Evolutionary conservation across 2,888 invertebrate species (phyloP).

Genomic region (Pogonocherus hispidulus): DNA sequence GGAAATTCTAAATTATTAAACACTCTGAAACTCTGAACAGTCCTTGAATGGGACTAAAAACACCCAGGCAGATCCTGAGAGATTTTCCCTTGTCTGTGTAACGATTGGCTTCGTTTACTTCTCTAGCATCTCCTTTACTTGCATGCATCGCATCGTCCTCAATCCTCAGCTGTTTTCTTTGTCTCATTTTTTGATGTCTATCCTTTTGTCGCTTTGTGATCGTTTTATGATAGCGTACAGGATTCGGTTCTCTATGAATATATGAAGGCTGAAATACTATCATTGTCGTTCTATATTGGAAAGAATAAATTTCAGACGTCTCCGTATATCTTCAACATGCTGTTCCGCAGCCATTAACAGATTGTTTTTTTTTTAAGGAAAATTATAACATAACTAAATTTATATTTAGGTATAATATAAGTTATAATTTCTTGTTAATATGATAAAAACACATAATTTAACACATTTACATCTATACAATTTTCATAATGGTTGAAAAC

Average conservation of each 20-base stretch:
- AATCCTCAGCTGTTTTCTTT: constrained; percentile 25
- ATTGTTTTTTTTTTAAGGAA: too few relatives aligned
- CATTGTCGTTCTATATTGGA: neutral
- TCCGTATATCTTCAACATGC: too few relatives aligned
- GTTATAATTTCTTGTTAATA: too few relatives aligned
- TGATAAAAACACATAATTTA: too few relatives aligned
- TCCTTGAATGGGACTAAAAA: constrained; percentile 33
- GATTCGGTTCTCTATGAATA: constrained; percentile 20
- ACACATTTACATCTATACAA: too few relatives aligned
- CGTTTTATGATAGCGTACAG: neutral
- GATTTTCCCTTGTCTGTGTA: constrained; percentile 38
- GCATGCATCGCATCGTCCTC: constrained; percentile 29
- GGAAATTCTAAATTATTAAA: constrained; percentile 26
- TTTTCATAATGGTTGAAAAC: too few relatives aligned
- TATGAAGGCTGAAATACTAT: neutral
- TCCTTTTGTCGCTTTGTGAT: constrained; percentile 17
- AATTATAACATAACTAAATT: too few relatives aligned
- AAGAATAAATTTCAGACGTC: neutral
- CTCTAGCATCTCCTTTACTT: constrained; percentile 26
- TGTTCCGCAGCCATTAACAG: too few relatives aligned
- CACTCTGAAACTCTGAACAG: constrained; percentile 27
- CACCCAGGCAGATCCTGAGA: constrained; percentile 32
- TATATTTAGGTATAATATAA: too few relatives aligned
- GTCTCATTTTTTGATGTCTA: constrained; percentile 29
- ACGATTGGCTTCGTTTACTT: constrained; percentile 41